These are phyloP conservation scores for Gandaritis pyraliata DNA, from an alignment of 2,888 invertebrate genomes.

Conservation along the genomic window DNA sequence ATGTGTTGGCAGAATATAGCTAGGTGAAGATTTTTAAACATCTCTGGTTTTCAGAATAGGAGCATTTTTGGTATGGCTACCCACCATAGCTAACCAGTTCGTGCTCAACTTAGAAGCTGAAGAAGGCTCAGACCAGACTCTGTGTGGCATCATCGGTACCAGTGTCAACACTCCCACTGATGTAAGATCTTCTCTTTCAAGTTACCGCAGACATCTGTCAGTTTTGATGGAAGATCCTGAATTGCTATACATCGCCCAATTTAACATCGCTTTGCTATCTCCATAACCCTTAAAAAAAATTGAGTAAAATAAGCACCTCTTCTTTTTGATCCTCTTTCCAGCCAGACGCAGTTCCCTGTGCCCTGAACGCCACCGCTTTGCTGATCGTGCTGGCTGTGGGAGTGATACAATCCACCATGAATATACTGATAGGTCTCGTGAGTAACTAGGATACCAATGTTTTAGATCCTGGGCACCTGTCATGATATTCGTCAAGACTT, in stretches of 20 bases:
- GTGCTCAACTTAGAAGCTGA: slow-evolving; percentile 59
- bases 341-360: slow-evolving; percentile 58
- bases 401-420: slow-evolving; percentile 56
- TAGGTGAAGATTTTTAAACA: no score
- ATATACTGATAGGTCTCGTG: slow-evolving; percentile 70
- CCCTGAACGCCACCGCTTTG: slow-evolving; percentile 59
- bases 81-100: slow-evolving; percentile 66
- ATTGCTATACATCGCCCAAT: background rate
- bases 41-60: slow-evolving; percentile 49
- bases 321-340: slow-evolving; percentile 37
- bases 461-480: no score
- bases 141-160: slow-evolving; percentile 59
- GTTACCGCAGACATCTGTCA: background rate
- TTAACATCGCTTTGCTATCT: no score
- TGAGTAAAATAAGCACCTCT: no score
- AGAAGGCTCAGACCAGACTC: slow-evolving; percentile 53
- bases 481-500: no score
- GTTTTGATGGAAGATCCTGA: background rate
- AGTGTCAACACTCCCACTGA: slow-evolving; percentile 44
- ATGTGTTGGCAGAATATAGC: no score
- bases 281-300: no score
- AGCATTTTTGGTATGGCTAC: slow-evolving; percentile 67
- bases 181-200: slow-evolving; percentile 40
- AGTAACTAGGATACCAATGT: slow-evolving; percentile 35
- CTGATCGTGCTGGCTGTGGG: slow-evolving; percentile 59